Evolutionary conservation across 1,140 invertebrate genomes (phyloP).

Genomic region (Leguminivora glycinivorella): DNA sequence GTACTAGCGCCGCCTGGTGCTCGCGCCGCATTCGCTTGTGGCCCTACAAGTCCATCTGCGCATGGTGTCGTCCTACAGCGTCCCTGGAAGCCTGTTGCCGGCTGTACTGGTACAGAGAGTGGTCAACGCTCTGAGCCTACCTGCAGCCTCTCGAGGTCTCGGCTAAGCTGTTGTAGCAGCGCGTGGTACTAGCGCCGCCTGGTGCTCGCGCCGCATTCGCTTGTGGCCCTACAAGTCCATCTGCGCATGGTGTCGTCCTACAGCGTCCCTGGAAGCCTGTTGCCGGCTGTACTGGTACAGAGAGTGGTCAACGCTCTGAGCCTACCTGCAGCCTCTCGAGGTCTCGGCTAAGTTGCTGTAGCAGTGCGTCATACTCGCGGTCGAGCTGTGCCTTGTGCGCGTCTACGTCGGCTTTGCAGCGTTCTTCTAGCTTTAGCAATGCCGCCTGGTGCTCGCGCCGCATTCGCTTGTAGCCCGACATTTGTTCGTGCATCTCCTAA

Average conservation of each 20-base stretch:
- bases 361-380: slow-evolving; percentile 96
- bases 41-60: no score
- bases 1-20: no score
- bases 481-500: slow-evolving; percentile 99
- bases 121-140: neutral
- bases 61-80: no score
- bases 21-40: no score
- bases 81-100: no score
- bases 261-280: no score
- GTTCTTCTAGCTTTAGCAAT: slow-evolving; percentile 94
- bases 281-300: no score
- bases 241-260: no score
- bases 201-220: no score
- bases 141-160: slow-evolving; percentile 96
- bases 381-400: slow-evolving; percentile 96
- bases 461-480: slow-evolving; percentile 99
- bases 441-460: slow-evolving; percentile 97
- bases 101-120: neutral
- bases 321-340: slow-evolving; percentile 90
- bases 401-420: slow-evolving; percentile 98
- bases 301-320: neutral
- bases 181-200: slow-evolving; percentile 99
- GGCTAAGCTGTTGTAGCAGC: slow-evolving; percentile 92
- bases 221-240: no score
- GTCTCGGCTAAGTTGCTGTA: slow-evolving; percentile 95